Base-by-base conservation (phyloP, 2,797 vertebrate species). In the Cirrhinus mrigala region DNA sequence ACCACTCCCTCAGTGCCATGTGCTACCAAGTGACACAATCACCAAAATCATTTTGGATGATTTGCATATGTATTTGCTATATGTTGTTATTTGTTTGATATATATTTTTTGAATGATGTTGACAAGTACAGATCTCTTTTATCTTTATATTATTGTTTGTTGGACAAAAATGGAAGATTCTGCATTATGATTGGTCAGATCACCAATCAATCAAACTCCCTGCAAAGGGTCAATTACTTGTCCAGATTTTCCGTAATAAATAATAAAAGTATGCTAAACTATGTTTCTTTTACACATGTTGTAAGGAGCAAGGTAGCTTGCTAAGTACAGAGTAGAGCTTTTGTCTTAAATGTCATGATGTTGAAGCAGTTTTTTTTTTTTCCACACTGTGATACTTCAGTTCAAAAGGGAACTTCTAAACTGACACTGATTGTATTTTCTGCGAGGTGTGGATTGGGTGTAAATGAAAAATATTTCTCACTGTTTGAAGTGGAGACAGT, bases 401-500 rank as follows among this genome's bases (percentile, higher is more conserved):
- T 77, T 78, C 16, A 78, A 82, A 86, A 10, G 10, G 81, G 29
- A 79, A 58, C 68, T 60, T 79, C 9, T 27, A 82, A 82, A 77
- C 44, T 82, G 50, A 77, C 64, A n/a, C 71, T 58, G 73, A 71
- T 71, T 82, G 54, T 48, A 37, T 64, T 86, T 77, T 82, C 64
- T 78, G 27, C 52, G 44, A 46, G 62, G 62, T 84, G 82, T 78
- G 12, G 64, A 84, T 58, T 78, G 62, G 48, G 62, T 78, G 33
- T 69, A 77, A 84, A 77, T 82, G 56, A 76, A 84, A 77, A 76
- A 66, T 68, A 84, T 84, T 68, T 75, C 22, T 84, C 16, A 50
- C 18, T 68, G 54, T 69, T 70, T 87, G 16, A 52, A 64, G 50
- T n/a, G 27, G 11, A 24, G 20, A 58, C 29, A 44, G 75, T 80